Conservation (phyloP, 1,140 invertebrate species). For the Aleiodes sp. region DNA sequence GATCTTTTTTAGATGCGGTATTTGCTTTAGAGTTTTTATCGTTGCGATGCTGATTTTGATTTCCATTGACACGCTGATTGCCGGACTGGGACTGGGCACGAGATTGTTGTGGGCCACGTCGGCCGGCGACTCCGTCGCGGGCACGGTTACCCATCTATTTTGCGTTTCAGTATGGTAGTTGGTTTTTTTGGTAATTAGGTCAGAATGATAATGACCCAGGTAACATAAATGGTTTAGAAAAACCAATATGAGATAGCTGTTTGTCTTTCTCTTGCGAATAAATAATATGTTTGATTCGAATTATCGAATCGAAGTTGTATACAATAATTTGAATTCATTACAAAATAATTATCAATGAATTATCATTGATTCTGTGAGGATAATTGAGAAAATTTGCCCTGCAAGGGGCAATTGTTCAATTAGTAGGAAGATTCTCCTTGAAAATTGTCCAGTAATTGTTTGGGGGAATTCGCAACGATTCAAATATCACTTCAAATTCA, state of each 20-base stretch:
- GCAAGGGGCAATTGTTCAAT: not conserved
- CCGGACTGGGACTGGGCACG: conserved; percentile 60
- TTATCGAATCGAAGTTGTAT: not conserved
- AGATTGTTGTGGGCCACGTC: conserved; percentile 63
- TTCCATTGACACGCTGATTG: conserved; percentile 66
- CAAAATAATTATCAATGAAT: conserved; percentile 13
- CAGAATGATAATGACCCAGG: conserved; percentile 46
- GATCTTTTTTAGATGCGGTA: conserved; percentile 67
- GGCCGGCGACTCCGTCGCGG: conserved; percentile 64
- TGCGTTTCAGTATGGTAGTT: conserved; percentile 54
- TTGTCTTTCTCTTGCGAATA: not conserved
- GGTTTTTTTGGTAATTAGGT: conserved; percentile 48
- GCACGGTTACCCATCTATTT: conserved; percentile 66
- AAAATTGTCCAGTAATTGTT: not conserved
- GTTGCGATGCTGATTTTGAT: conserved; percentile 66
- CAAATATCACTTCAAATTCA: not conserved
- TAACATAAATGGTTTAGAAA: conserved; percentile 31
- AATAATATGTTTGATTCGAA: not conserved
- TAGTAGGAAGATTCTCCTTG: not conserved
- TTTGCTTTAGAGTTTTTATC: conserved; percentile 67
- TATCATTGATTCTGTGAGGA: not conserved
- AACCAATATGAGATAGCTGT: conserved; percentile 19
- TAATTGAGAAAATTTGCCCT: not conserved
- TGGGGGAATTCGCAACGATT: not conserved
- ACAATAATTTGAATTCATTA: not conserved